Percentiles rank a stretch among this genome's conserved stretches.
phyloP scores from a whole-genome alignment of 2,888 invertebrate species.

The Ecliptopera silaceata region DNA sequence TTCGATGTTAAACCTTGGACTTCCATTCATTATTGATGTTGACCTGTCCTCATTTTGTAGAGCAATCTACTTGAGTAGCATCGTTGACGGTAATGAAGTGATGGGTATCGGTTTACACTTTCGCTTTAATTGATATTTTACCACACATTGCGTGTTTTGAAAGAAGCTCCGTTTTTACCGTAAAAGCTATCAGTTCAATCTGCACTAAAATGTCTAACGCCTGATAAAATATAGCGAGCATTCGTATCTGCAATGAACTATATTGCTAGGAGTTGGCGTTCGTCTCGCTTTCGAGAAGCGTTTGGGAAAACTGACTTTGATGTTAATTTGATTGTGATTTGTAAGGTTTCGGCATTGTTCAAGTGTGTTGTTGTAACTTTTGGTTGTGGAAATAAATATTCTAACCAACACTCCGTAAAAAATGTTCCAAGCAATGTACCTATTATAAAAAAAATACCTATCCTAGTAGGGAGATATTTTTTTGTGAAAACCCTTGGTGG shows the following conservation, averaged over 20 bases:
- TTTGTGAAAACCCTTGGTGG: too few species aligned
- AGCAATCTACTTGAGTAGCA: neutral
- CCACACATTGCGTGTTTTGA: neutral
- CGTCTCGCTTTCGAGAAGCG: neutral
- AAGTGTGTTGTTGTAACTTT: neutral
- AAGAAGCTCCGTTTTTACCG: neutral
- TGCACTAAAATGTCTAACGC: constrained; percentile 22
- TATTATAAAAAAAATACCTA: too few species aligned
- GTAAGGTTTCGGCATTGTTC: neutral
- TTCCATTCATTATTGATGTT: neutral
- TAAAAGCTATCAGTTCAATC: constrained; percentile 1
- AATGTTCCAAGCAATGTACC: too few species aligned
- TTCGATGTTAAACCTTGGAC: neutral
- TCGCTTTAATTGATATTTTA: constrained; percentile 3
- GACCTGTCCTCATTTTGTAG: neutral
- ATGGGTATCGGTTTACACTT: neutral
- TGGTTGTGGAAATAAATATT: neutral
- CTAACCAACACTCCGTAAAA: too few species aligned
- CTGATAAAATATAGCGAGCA: constrained; percentile 31
- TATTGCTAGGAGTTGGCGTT: constrained; percentile 30
- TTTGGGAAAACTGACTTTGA: neutral
- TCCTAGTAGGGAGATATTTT: too few species aligned
- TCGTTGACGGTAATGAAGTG: neutral
- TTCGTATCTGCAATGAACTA: constrained; percentile 11
- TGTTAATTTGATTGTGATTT: neutral